These are phyloP conservation scores for Gobionotothen gibberifrons DNA, from an alignment of 2,797 vertebrate genomes.

Conservation along the genomic window DNA sequence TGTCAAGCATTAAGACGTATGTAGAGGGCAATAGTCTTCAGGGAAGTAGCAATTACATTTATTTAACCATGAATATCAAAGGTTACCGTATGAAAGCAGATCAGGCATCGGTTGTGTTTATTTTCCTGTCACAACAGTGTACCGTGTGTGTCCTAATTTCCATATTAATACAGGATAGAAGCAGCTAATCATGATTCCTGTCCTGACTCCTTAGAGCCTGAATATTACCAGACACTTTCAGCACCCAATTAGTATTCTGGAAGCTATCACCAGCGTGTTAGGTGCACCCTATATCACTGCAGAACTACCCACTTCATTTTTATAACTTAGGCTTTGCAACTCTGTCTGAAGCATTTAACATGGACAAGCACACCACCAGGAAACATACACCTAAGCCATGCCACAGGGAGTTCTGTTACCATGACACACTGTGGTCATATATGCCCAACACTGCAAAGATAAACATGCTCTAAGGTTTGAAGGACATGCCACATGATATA, in stretches of 20 bases:
- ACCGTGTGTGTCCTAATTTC: slow-evolving; percentile 6
- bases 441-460: slow-evolving; percentile 20
- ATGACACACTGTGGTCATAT: slow-evolving; percentile 10
- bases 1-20: slow-evolving; percentile 30
- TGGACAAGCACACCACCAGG: slow-evolving; percentile 5
- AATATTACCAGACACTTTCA: slow-evolving; percentile 48
- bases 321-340: slow-evolving; percentile 54
- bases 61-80: slow-evolving; percentile 21
- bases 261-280: slow-evolving; percentile 41
- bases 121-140: neutral
- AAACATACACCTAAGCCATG: slow-evolving; percentile 34
- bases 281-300: slow-evolving; percentile 28
- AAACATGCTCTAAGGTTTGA: slow-evolving; percentile 25
- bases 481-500: neutral
- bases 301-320: slow-evolving; percentile 52
- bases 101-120: slow-evolving; percentile 15
- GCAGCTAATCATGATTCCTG: slow-evolving; percentile 38
- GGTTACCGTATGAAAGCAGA: slow-evolving; percentile 23
- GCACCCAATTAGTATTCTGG: slow-evolving; percentile 46
- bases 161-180: slow-evolving; percentile 35
- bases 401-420: slow-evolving; percentile 21
- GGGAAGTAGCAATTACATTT: neutral
- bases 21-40: neutral
- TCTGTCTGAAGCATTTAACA: slow-evolving; percentile 41
- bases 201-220: slow-evolving; percentile 14